phyloP scores from a whole-genome alignment of 1,140 invertebrate species.

The Diachasmimorpha longicaudata region DNA sequence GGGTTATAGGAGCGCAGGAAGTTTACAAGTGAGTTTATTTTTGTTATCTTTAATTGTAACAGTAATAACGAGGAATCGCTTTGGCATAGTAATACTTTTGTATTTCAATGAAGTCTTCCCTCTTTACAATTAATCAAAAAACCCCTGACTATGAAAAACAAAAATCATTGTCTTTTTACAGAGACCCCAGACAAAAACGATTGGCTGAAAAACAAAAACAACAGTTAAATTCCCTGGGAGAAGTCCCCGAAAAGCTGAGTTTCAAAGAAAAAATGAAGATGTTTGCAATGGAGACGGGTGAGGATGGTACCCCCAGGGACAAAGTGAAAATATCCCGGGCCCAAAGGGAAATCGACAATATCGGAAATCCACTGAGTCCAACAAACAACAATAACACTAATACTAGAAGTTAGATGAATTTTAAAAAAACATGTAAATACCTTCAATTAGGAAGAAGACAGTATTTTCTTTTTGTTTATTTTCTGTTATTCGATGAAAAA shows the following conservation, averaged over 20 bases:
- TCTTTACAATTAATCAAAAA: no score
- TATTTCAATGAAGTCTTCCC: no score
- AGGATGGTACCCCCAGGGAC: slow-evolving; percentile 85
- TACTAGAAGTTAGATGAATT: slow-evolving; percentile 26
- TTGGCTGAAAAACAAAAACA: slow-evolving; percentile 79
- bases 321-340: slow-evolving; percentile 93
- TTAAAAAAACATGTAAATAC: slow-evolving; percentile 13
- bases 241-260: slow-evolving; percentile 87
- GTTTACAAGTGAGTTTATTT: slow-evolving; percentile 77
- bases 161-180: slow-evolving; percentile 53
- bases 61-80: not conserved
- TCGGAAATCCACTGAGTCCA: slow-evolving; percentile 61
- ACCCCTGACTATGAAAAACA: no score
- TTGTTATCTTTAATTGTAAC: slow-evolving; percentile 20
- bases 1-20: slow-evolving; percentile 93
- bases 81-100: no score
- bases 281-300: slow-evolving; percentile 92
- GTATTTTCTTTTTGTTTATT: not conserved
- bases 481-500: slow-evolving; percentile 1
- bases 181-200: slow-evolving; percentile 83
- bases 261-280: slow-evolving; percentile 98
- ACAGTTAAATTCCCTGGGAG: slow-evolving; percentile 69
- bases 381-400: slow-evolving; percentile 48
- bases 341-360: slow-evolving; percentile 87
- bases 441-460: not conserved